Evolutionary conservation across 2,797 vertebrate genomes (phyloP), one percentile per base, ranked within the genome.

Genomic region (Ptychadena robeensis): DNA sequence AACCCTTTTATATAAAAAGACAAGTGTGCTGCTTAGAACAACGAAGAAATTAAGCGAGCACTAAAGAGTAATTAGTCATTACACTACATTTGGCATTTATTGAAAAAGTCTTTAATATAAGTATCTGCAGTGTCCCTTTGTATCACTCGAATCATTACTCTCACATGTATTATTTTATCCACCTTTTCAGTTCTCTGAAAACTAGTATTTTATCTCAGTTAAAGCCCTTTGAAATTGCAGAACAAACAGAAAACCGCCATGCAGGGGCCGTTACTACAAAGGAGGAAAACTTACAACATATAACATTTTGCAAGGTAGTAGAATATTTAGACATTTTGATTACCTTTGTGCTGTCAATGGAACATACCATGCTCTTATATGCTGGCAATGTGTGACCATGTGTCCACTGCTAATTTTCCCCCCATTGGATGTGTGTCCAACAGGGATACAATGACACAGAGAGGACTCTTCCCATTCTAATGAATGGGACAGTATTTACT

Each of bases 31-130:
- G 59, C n/a, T 61, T 61, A 61, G 59, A 61, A 61, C n/a, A 61
- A 61, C 59, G 59, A 61, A 61, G 59, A 61, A 61, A 53, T 53
- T 53, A 53, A 53, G 44, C 59, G 25, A 61, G 25, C 27, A 28
- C 59, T 61, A 61, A 28, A 61, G 59, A 61, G 27, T 61, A 61
- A 61, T 61, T 61, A 61, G 59, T 25, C 27, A 61, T 61, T 25
- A 61, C 59, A 25, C 59, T 61, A 61, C 59, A 61, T 61, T 61
- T 61, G 59, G 59, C 27, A 61, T 61, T 61, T 61, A 61, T 44
- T 35, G 22, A 44, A 71, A 71, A 44, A 44, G 32, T 25, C 69
- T 38, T n/a, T 30, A 27, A 72, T 72, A 48, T 44, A 40, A 70
- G 67, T 22, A 37, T 35, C 34, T 37, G 67, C 18, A 70, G 9